Base-by-base conservation (phyloP, 2,888 invertebrate genomes). In the Drosophila koepferae region DNA sequence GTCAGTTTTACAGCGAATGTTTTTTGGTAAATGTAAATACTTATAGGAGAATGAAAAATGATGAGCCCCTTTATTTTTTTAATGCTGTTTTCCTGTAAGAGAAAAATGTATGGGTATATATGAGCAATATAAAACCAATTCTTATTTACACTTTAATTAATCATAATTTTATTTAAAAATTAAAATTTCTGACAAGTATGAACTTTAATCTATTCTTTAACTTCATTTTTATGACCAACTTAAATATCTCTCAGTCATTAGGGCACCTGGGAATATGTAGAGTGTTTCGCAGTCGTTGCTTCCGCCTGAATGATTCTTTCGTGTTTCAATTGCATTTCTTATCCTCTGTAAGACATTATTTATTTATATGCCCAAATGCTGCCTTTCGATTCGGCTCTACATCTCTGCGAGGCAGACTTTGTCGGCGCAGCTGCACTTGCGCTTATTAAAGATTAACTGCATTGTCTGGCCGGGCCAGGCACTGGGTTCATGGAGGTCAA, bases 381-480 rank as follows among this genome's bases (percentile, higher is more conserved):
- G 79, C 70, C 74, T 88, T 80, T 81, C 74, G 74, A 86, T 77
- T 68, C 68, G 43, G 74, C 36, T 71, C 54, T 65, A 49, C 46
- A 65, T 64, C 65, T 68, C 61, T 62, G 58, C 51, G 59, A 60
- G 62, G 43, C 60, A 51, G 59, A 38, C 63, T 55, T 51, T 43
- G 65, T 55, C 34, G 69, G 31, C 23, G 34, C 28, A 23, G 64
- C 38, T 86, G 83, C 79, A 77, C 71, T 86, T 80, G 80, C 53
- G 71, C 81, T 75, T 80, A 85, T 88, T 86, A 88, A 88, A 88
- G 62, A 83, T 85, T 88, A 77, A 86, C 71, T 67, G 71, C 80
- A 83, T 83, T 85, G 81, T 86, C 84, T 88, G 80, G 72, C 65
- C 54, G 44, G 36, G 16, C 49, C 34, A 18, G 62, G 51, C 41